phyloP scores from a whole-genome alignment of 2,113 vertebrate genomes.

The Rostratula benghalensis region DNA sequence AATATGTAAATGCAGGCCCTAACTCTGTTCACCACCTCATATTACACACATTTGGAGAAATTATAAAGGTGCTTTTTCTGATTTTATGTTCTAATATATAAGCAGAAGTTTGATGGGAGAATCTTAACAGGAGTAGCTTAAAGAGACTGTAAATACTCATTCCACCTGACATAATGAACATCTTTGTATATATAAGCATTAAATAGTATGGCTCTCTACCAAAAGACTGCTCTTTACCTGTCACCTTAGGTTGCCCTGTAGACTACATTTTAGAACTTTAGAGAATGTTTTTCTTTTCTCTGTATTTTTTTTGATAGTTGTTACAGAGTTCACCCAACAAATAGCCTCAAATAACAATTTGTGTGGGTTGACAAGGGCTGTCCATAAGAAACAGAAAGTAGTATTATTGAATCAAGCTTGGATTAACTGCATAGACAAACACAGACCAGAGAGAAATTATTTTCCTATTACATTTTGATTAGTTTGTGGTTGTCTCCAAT shows the following conservation, averaged over 20 bases:
- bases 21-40: neutral
- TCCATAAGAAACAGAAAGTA: neutral
- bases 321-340: neutral
- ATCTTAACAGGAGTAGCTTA: neutral
- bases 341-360: neutral
- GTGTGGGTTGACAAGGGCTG: neutral
- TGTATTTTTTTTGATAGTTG: neutral
- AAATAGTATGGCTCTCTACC: neutral
- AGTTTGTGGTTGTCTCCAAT: slow-evolving; percentile 21
- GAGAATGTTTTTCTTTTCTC: neutral
- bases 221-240: neutral
- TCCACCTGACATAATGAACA: neutral
- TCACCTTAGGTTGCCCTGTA: neutral
- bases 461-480: slow-evolving; percentile 45
- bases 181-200: neutral
- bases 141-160: neutral
- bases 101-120: neutral
- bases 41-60: neutral
- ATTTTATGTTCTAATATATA: slow-evolving; percentile 2
- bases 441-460: slow-evolving; percentile 31
- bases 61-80: neutral
- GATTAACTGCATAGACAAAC: slow-evolving; percentile 29
- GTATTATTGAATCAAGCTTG: slow-evolving; percentile 27
- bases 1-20: slow-evolving; percentile 8
- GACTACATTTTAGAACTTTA: neutral